phyloP scores from a whole-genome alignment of 2,797 vertebrate genomes.

The Avahi laniger region DNA sequence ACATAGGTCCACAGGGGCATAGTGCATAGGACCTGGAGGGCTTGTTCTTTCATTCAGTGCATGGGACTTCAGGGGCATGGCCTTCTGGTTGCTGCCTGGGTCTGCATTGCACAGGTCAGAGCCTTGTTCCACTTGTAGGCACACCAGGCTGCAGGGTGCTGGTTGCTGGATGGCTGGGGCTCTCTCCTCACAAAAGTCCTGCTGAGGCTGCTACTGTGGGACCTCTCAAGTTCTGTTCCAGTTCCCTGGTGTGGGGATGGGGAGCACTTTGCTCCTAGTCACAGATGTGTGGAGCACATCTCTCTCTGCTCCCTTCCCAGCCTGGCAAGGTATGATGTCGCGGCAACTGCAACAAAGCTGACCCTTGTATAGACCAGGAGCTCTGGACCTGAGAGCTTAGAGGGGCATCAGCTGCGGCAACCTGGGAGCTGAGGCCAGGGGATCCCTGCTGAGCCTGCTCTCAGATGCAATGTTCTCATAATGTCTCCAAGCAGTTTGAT shows the following conservation, averaged over 20 bases:
- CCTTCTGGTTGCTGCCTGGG: not conserved
- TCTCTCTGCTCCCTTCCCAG: not conserved
- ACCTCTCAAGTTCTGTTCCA: not conserved
- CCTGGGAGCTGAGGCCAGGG: not conserved
- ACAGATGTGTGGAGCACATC: not conserved
- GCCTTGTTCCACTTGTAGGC: not conserved
- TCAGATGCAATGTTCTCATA: not conserved
- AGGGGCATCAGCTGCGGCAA: not conserved
- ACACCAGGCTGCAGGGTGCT: too few relatives aligned
- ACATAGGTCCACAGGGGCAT: not conserved
- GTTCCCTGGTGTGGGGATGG: not conserved
- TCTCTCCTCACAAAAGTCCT: not conserved
- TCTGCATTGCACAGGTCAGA: not conserved
- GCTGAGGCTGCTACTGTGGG: not conserved
- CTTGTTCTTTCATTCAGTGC: not conserved
- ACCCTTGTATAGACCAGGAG: not conserved
- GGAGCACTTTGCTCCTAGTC: not conserved
- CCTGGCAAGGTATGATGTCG: not conserved
- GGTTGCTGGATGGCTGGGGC: not conserved
- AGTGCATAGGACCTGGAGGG: too few relatives aligned
- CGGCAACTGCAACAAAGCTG: not conserved
- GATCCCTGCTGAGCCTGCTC: not conserved
- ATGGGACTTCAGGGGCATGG: not conserved
- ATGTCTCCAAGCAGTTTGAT: not conserved
- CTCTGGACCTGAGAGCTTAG: not conserved